Evolutionary conservation across 2,888 invertebrate genomes (phyloP), one percentile per base, ranked within the genome.

Genomic region (Rhingia rostrata): DNA sequence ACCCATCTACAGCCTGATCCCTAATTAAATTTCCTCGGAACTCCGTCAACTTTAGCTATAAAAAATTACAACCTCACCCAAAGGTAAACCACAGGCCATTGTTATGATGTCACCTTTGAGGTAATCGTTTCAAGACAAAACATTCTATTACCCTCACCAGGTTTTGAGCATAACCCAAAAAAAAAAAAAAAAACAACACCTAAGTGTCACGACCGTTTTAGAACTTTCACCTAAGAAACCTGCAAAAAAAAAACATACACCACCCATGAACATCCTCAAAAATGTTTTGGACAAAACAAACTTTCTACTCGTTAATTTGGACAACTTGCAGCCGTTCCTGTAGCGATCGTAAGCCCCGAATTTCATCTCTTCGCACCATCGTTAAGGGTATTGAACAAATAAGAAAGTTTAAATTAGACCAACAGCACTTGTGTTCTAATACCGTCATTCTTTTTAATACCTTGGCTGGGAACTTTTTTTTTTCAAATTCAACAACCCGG

Each of bases 391-490:
- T n/a, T 33, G 51, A 77, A 61, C 61, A 77, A 70, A 69, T 64
- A 77, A 69, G 58, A 83, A 83, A 83, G 69, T 83, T 83, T 83
- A 83, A 83, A 83, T 83, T 83, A 63, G 78, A n/a, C 79, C 79
- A 69, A 58, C 60, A 72, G 63, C 73, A 73, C 63, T 83, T 78
- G 66, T 53, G 22, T 67, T 64, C 45, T 64, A 70, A 47, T 45
- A 61, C 53, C 53, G 12, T 56, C 12, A 45, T 49, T 72, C 22
- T 61, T 60, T 72, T 53, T 43, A 72, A 61, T 74, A 58, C 66
- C 43, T 43, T 33, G 49, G 47, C 58, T 58, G 58, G 74, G 35
- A 75, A 75, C 64, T 74, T 74, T 74, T 54, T 74, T 74, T 54
- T 22, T 1, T 22, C 22, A 22, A 22, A 22, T 22, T 22, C 22